Evolutionary conservation across 2,797 vertebrate genomes (phyloP).

Genomic region (Sebastes matsubarae): DNA sequence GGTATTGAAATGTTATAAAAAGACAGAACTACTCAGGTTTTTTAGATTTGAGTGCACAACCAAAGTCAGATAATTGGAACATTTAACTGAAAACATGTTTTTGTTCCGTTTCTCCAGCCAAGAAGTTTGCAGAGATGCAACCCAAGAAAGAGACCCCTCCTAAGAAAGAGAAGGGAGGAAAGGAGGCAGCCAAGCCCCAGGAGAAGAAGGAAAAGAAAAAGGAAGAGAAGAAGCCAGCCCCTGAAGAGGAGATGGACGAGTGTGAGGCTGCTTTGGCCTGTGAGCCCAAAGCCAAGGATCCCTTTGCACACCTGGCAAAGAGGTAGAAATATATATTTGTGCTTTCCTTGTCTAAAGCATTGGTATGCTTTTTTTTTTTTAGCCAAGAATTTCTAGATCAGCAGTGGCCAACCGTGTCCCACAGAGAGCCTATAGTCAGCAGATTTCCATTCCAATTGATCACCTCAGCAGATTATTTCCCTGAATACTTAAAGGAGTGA

Average conservation of each 20-base stretch:
- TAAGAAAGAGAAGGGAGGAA: constrained; percentile 89
- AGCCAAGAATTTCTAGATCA: rapidly evolving
- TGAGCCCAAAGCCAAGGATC: constrained; percentile 94
- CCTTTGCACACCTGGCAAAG: constrained; percentile 90
- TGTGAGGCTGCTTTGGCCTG: constrained; percentile 89
- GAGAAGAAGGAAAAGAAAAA: constrained; percentile 91
- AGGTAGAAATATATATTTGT: constrained; percentile 77
- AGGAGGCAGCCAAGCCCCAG: constrained; percentile 83
- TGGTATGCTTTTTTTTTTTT: no score
- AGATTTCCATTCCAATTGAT: background rate
- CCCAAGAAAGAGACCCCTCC: constrained; percentile 88
- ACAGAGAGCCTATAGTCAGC: background rate
- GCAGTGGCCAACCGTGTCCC: background rate
- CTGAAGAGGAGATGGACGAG: constrained; percentile 91
- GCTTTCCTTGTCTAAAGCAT: background rate
- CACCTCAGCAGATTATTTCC: background rate
- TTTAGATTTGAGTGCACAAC: background rate
- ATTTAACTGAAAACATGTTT: constrained; percentile 22
- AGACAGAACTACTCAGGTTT: background rate
- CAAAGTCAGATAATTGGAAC: background rate
- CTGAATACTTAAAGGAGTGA: background rate
- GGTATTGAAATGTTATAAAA: background rate
- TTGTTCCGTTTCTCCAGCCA: constrained; percentile 77
- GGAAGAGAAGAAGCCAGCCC: constrained; percentile 84
- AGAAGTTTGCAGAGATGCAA: constrained; percentile 93